Evolutionary conservation across 2,113 vertebrate species (phyloP).

Genomic region (Montifringilla adamsi): DNA sequence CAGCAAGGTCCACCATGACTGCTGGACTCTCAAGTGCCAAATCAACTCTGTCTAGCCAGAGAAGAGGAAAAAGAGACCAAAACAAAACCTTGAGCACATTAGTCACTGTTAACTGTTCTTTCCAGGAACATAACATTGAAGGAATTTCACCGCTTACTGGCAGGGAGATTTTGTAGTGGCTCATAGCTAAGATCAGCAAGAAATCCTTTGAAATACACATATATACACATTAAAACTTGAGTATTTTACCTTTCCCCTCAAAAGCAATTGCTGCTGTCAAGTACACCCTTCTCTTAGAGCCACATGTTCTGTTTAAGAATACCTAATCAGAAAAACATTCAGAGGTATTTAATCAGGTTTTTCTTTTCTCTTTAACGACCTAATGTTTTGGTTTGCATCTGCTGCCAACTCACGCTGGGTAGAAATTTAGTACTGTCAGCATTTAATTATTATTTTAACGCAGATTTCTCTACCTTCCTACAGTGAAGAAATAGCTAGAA

Average conservation of each 20-base stretch:
- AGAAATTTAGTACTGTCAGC: conserved; percentile 77
- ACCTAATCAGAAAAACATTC: conserved; percentile 72
- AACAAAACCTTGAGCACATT: neutral
- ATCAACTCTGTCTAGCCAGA: neutral
- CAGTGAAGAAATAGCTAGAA: conserved; percentile 68
- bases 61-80: neutral
- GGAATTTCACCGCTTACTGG: conserved; percentile 10
- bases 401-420: conserved; percentile 74
- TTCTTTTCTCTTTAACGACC: conserved; percentile 67
- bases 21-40: neutral
- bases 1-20: neutral
- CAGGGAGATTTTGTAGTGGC: neutral
- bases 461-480: conserved; percentile 76
- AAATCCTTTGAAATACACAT: conserved; percentile 37
- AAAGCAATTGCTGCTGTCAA: conserved; percentile 71
- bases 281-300: conserved; percentile 71
- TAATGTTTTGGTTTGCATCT: conserved; percentile 73
- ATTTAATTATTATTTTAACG: conserved; percentile 83
- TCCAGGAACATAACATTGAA: neutral
- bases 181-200: conserved; percentile 49
- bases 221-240: neutral
- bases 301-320: conserved; percentile 62
- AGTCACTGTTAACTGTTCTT: conserved; percentile 5
- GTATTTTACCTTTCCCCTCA: conserved; percentile 51
- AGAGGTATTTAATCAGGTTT: conserved; percentile 68